Base-by-base conservation (phyloP, 1,140 invertebrate species). In the Idris sp. region DNA sequence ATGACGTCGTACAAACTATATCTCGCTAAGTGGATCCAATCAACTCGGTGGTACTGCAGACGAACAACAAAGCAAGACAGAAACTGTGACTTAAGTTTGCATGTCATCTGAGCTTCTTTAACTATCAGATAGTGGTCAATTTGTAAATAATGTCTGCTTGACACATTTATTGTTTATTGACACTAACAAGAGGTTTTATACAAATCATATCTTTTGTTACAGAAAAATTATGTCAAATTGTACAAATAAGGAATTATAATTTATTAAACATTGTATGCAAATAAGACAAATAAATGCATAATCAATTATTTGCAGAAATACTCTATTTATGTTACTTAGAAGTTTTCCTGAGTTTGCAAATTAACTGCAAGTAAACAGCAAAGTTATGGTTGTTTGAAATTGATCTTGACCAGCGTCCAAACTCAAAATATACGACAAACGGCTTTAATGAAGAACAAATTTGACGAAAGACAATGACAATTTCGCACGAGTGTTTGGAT, bases 1-100 rank as follows among this genome's bases (percentile, higher is more conserved):
- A 85, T 84, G 84, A 81, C 76, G 77, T 76, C 26, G 64, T 58
- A 84, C 83, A 75, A 74, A 80, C 81, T 82, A 79, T 82, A 86
- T 81, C 78, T 79, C 74, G 79, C 82, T 85, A 84, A 86, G 83
- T 86, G 84, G 83, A 85, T 84, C 83, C 84, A 86, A 85, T 86
- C 81, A 85, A 84, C 82, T 83, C 79, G 65, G 80, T 83, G 79
- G 80, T 79, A 78, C 74, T 76, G 51, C 65, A 72, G 73, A 79
- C 78, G 40, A 73, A 74, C 46, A 51, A 69, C 58, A 74, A 65
- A 74, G 56, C 74, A 61, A 65, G 78, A 77, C 49, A 78, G 71
- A 71, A 76, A 64, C 56, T 76, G 56, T 72, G 62, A 76, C 61
- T 59, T 62, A 65, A 69, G 53, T 68, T 58, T 59, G 43, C 41